These are phyloP conservation scores for Triplophysa tibetana DNA, from an alignment of 2,113 vertebrate genomes.

Conservation along the genomic window DNA sequence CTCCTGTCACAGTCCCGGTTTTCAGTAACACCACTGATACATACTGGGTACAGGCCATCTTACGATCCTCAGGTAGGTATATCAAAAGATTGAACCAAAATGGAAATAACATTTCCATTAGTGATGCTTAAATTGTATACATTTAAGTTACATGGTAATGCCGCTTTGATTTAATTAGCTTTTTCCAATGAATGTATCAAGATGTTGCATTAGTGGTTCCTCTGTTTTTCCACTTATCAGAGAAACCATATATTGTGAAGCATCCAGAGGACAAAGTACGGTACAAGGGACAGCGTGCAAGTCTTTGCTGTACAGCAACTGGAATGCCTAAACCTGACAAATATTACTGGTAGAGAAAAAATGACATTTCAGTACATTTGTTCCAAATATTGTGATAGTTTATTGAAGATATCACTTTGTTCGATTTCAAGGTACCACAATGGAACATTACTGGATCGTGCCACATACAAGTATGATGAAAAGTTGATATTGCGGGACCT, in stretches of 20 bases:
- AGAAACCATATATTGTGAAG: constrained; percentile 87
- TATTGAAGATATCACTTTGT: background rate
- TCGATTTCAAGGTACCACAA: constrained; percentile 87
- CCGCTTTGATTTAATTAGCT: background rate
- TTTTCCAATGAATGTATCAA: background rate
- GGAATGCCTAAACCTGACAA: constrained; percentile 84
- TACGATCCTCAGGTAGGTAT: constrained; percentile 81
- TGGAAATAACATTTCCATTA: background rate
- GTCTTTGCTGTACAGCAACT: constrained; percentile 88
- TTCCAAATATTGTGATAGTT: background rate
- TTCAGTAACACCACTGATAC: constrained; percentile 69
- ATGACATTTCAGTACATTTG: background rate
- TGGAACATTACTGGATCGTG: constrained; percentile 82
- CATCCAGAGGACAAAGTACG: constrained; percentile 86
- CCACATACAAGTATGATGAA: constrained; percentile 70
- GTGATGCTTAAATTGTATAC: background rate
- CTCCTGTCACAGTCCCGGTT: constrained; percentile 61
- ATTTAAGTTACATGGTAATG: background rate
- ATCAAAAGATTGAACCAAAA: background rate
- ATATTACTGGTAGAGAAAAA: constrained; percentile 84
- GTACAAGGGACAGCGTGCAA: constrained; percentile 81
- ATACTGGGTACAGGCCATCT: constrained; percentile 69
- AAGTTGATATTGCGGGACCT: constrained; percentile 78
- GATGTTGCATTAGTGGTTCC: constrained; percentile 35
- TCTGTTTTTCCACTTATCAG: constrained; percentile 65